These are phyloP conservation scores for Marmota flaviventris DNA, from an alignment of 2,113 vertebrate species.

Conservation along the genomic window DNA sequence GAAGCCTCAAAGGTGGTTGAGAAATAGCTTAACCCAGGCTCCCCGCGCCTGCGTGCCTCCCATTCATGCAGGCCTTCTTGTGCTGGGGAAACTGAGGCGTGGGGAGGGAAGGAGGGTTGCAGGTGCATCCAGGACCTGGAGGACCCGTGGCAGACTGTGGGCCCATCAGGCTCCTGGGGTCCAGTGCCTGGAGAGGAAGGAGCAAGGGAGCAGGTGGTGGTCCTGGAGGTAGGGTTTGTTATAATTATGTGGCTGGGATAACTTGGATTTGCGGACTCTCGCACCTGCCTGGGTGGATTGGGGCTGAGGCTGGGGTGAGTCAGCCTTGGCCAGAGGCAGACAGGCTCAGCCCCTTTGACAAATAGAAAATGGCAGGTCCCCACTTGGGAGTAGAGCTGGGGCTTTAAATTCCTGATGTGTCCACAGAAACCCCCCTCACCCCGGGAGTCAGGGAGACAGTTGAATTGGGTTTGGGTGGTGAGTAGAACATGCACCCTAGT, in stretches of 20 bases:
- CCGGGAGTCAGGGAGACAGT: neutral
- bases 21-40: constrained; percentile 44
- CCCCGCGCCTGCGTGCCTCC: neutral
- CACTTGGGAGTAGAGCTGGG: neutral
- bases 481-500: neutral
- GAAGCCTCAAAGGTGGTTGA: constrained; percentile 34
- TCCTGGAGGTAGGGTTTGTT: neutral
- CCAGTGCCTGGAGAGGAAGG: neutral
- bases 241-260: neutral
- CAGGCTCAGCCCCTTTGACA: constrained; percentile 61
- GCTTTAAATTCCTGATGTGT: neutral
- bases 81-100: constrained; percentile 51
- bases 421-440: neutral
- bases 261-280: neutral
- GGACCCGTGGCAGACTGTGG: neutral
- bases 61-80: neutral
- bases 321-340: constrained; percentile 50
- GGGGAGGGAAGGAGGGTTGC: neutral
- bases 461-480: neutral
- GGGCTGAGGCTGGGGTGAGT: constrained; percentile 55
- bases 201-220: too few species aligned
- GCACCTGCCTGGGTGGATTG: neutral
- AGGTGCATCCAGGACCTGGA: neutral
- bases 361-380: constrained; percentile 57
- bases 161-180: neutral